Percentiles rank a stretch among this genome's conserved stretches.
Conservation (phyloP, 2,888 invertebrate genomes). For the Hecatera dysodea region DNA sequence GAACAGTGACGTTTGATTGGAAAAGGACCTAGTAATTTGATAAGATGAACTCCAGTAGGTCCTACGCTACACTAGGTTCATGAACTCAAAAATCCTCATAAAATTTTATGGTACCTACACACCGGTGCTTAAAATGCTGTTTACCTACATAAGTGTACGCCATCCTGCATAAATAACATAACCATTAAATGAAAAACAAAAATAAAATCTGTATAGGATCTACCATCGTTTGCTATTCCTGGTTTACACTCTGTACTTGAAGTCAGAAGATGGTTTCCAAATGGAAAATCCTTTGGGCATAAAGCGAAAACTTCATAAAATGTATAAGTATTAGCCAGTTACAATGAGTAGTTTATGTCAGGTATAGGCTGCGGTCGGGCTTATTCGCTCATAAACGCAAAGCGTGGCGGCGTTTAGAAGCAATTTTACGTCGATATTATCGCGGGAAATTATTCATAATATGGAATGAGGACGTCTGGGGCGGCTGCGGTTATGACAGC, state of each 20-base stretch:
- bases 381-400: conserved; percentile 73
- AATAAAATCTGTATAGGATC: conserved; percentile 4
- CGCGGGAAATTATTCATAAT: conserved; percentile 76
- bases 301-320: conserved; percentile 30
- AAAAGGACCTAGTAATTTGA: too few relatives aligned
- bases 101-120: not conserved
- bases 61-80: not conserved
- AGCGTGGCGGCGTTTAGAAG: conserved; percentile 65
- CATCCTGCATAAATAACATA: not conserved
- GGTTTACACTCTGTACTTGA: not conserved
- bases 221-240: conserved; percentile 3
- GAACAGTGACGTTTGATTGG: not conserved
- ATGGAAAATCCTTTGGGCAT: conserved; percentile 15
- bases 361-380: conserved; percentile 66
- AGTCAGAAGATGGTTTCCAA: conserved; percentile 5
- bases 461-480: conserved; percentile 79
- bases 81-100: not conserved
- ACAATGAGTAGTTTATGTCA: conserved; percentile 60
- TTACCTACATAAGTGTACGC: not conserved
- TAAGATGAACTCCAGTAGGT: too few relatives aligned
- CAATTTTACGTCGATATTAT: conserved; percentile 71
- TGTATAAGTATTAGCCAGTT: conserved; percentile 35
- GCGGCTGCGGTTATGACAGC: conserved; percentile 66
- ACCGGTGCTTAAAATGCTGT: not conserved
- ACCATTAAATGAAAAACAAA: not conserved